Evolutionary conservation across 2,888 invertebrate species (phyloP).

Genomic region (Vesta saturnalis): DNA sequence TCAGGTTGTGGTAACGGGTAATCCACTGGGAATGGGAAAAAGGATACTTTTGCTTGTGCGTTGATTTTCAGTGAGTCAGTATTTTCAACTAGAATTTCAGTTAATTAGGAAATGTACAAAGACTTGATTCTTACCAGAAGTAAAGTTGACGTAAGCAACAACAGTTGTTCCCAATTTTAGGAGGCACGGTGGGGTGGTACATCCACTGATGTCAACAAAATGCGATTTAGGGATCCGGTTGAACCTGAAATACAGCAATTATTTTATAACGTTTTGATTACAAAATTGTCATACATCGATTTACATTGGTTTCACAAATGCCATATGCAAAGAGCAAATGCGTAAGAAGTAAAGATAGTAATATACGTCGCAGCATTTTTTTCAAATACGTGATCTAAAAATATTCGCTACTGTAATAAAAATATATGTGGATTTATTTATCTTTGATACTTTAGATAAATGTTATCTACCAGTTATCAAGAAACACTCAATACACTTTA

Average conservation of each 20-base stretch:
- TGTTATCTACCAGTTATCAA: too few species aligned
- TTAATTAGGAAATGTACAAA: not conserved
- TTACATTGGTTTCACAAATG: too few species aligned
- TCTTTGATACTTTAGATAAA: too few species aligned
- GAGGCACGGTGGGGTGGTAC: conserved; percentile 39
- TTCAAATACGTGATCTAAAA: too few species aligned
- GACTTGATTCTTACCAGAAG: conserved; percentile 38
- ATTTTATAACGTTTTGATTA: too few species aligned
- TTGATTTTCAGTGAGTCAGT: conserved; percentile 15
- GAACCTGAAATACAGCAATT: conserved; percentile 27
- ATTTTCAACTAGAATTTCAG: conserved; percentile 18
- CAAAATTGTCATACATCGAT: too few species aligned
- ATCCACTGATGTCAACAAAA: conserved; percentile 33
- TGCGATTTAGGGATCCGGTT: conserved; percentile 32
- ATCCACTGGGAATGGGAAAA: not conserved
- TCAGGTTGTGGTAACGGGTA: conserved; percentile 29
- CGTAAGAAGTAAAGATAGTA: too few species aligned
- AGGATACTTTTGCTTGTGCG: conserved; percentile 7
- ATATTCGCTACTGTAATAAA: too few species aligned
- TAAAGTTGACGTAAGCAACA: conserved; percentile 40
- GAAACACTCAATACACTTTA: too few species aligned
- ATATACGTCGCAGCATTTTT: too few species aligned
- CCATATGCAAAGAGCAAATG: too few species aligned
- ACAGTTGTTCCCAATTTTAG: conserved; percentile 26
- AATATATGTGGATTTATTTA: too few species aligned